Percentiles rank a stretch among this genome's conserved stretches.
Evolutionary conservation across 2,113 vertebrate species (phyloP).

Genomic region (Hypocryptadius cinnamomeus): DNA sequence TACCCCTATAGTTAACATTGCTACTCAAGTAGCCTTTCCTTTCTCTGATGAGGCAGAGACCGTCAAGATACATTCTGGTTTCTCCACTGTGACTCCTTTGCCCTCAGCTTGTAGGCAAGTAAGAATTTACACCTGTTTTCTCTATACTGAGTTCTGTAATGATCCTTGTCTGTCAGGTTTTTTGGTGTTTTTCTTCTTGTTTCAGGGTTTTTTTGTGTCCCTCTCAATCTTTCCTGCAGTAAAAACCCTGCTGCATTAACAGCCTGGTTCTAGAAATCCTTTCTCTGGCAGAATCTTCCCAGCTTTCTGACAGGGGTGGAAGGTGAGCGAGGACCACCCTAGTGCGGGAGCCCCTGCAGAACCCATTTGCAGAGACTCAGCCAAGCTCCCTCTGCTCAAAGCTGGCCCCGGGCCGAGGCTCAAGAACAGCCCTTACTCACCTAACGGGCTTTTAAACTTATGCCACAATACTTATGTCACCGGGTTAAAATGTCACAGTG

Average conservation of each 20-base stretch:
- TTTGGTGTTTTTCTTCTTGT: neutral
- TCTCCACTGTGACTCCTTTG: neutral
- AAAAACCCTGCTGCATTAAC: neutral
- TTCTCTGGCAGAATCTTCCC: neutral
- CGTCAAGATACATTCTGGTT: neutral
- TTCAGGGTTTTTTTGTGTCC: neutral
- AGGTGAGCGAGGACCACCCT: accelerated
- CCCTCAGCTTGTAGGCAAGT: neutral
- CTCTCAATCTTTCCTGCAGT: neutral
- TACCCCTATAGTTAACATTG: neutral
- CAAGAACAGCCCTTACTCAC: neutral
- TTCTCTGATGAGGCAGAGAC: neutral
- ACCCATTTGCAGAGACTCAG: neutral
- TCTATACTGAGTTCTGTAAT: neutral
- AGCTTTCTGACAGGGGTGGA: accelerated
- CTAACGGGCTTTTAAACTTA: neutral
- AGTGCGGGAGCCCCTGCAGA: accelerated
- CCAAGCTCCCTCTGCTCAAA: neutral
- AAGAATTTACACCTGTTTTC: neutral
- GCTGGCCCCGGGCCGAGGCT: neutral
- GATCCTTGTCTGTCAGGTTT: neutral
- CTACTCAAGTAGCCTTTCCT: neutral
- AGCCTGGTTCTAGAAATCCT: neutral
- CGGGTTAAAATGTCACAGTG: neutral
- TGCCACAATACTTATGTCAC: too few relatives aligned